These are phyloP conservation scores for Aplocera efformata DNA, from an alignment of 2,888 invertebrate species.

Conservation along the genomic window DNA sequence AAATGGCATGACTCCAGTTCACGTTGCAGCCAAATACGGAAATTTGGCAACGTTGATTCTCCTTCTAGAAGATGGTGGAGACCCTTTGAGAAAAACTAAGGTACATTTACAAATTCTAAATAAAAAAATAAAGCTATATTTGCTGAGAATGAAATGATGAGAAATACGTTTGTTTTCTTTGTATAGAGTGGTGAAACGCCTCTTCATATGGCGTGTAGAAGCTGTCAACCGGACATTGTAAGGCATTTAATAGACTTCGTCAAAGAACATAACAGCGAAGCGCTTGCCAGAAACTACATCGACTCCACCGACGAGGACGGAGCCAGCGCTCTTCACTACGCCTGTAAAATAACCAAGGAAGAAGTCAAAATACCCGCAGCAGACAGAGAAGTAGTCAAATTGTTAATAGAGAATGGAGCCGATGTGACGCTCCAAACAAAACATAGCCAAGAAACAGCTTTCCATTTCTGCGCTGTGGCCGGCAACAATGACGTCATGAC, in stretches of 20 bases:
- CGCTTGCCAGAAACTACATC: slow-evolving; percentile 90
- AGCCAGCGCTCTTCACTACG: slow-evolving; percentile 96
- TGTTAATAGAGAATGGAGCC: slow-evolving; percentile 94
- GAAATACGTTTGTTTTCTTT: background rate
- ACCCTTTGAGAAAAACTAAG: slow-evolving; percentile 94
- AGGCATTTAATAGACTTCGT: slow-evolving; percentile 92
- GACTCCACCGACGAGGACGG: slow-evolving; percentile 95
- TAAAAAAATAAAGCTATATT: background rate
- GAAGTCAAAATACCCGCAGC: slow-evolving; percentile 87
- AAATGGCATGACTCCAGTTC: slow-evolving; percentile 98
- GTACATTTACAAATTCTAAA: slow-evolving; percentile 60
- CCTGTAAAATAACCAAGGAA: slow-evolving; percentile 92
- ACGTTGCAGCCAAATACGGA: slow-evolving; percentile 96
- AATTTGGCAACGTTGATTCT: slow-evolving; percentile 92
- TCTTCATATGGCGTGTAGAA: slow-evolving; percentile 94
- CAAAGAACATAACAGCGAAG: slow-evolving; percentile 86
- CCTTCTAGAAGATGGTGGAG: slow-evolving; percentile 95
- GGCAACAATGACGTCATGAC: slow-evolving; percentile 97
- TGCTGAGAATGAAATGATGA: no score
- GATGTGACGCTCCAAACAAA: slow-evolving; percentile 92
- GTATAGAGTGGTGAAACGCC: slow-evolving; percentile 95
- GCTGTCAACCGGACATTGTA: slow-evolving; percentile 92
- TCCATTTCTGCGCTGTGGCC: slow-evolving; percentile 96
- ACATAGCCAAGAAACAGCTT: slow-evolving; percentile 94
- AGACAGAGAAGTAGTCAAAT: slow-evolving; percentile 92